These are phyloP conservation scores for Plebejus anna DNA, from an alignment of 2,888 invertebrate species.

Conservation along the genomic window DNA sequence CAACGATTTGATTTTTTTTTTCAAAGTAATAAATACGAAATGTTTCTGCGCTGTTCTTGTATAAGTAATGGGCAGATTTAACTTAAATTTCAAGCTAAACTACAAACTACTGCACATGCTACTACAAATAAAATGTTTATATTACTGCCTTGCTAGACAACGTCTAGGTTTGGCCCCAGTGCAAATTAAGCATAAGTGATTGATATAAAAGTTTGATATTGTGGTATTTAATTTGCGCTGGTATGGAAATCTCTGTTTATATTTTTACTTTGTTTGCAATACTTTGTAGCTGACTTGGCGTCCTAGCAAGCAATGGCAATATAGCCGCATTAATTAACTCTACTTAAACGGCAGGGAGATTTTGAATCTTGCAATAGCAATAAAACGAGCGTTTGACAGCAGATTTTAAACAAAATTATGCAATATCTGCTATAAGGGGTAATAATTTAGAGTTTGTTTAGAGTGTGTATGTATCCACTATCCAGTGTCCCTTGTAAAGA, in stretches of 20 bases:
- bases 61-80: background rate
- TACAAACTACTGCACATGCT: background rate
- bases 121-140: background rate
- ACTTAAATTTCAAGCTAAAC: background rate
- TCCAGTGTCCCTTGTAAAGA: too few relatives aligned
- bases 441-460: too few relatives aligned
- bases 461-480: too few relatives aligned
- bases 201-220: too few relatives aligned
- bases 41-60: background rate
- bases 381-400: background rate
- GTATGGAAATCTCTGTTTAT: background rate
- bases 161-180: too few relatives aligned
- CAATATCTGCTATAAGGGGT: too few relatives aligned
- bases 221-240: background rate
- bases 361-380: background rate
- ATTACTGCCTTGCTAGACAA: background rate
- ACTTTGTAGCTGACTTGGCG: background rate
- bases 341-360: too few relatives aligned
- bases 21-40: background rate
- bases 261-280: background rate
- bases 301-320: background rate
- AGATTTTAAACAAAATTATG: too few relatives aligned
- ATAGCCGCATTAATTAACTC: too few relatives aligned
- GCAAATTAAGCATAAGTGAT: too few relatives aligned
- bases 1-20: background rate